Evolutionary conservation across 2,113 vertebrate genomes (phyloP), one percentile per base, ranked within the genome.

Genomic region (Aegotheles bennettii): DNA sequence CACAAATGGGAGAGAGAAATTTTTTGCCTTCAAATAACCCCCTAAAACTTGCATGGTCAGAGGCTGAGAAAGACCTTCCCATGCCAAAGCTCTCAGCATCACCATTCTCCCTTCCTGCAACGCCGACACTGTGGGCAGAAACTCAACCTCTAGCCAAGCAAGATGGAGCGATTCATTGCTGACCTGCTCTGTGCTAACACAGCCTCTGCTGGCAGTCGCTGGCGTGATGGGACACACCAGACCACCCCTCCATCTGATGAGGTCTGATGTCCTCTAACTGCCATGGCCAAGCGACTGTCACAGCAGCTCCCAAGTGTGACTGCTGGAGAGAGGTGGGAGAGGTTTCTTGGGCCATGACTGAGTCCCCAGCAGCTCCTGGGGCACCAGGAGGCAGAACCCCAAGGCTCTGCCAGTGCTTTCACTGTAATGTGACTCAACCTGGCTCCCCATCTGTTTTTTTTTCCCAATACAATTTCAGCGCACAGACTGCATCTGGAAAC

Each of bases 1-100:
- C 31, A 0, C 14, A 63, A 38, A 33, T 0, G 3, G 61, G 7
- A 25, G 9, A 20, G 40, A 12, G 24, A 50, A 68, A 45, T 0
- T 0, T 3, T 54, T 16, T 38, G 76, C 38, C 59, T 43, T 51
- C n/a, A 51, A 16, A 48, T 2, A 31, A 9, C 9, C 13, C 43
- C 13, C 1, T 6, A 63, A 42, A 33, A 60, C 28, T 38, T 26
- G 18, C 25, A 33, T 7, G 33, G 38, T n/a, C 48, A 50, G 54
- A 64, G 33, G 36, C 50, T 26, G 33, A 63, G 28, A 31, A 38
- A 53, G 54, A 59, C 29, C 36, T 45, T 57, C 7, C 77, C 10
- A 8, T 5, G 26, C 16, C n/a, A 71, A 51, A 81, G 51, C 63
- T 50, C 50, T 43, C 8, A 10, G 36, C 28, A 26, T 14, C 47